phyloP scores from a whole-genome alignment of 2,888 invertebrate species.

The Melinaea menophilus region DNA sequence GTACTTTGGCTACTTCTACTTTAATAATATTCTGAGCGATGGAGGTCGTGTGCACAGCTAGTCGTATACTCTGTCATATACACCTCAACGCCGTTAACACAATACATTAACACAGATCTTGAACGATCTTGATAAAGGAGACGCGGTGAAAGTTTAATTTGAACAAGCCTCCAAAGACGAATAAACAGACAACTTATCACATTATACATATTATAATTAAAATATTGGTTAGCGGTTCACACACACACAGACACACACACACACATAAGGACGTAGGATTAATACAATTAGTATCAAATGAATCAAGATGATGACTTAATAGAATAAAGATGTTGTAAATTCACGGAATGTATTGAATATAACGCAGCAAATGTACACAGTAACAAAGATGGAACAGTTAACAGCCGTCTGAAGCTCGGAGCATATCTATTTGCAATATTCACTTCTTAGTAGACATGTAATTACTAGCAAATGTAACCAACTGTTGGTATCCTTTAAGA shows the following conservation, averaged over 20 bases:
- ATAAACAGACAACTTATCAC: not conserved
- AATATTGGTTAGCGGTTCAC: not conserved
- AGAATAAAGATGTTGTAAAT: too few relatives aligned
- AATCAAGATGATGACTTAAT: too few relatives aligned
- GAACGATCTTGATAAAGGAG: not conserved
- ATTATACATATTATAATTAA: not conserved
- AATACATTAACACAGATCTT: not conserved
- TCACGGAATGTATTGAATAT: too few relatives aligned
- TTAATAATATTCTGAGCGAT: too few relatives aligned
- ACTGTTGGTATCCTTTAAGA: constrained; percentile 11
- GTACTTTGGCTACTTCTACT: too few relatives aligned
- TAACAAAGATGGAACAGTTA: not conserved
- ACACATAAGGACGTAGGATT: too few relatives aligned
- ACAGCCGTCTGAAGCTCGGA: not conserved
- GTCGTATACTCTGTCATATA: too few relatives aligned
- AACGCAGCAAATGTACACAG: not conserved
- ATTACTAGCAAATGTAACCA: constrained; percentile 24
- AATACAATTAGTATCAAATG: too few relatives aligned
- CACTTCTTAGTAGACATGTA: constrained; percentile 16
- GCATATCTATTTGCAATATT: constrained; percentile 20
- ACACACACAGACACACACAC: not conserved
- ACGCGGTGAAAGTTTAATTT: not conserved
- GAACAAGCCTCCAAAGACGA: constrained; percentile 1
- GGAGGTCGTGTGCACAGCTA: too few relatives aligned
- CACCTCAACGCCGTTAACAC: not conserved